phyloP scores from a whole-genome alignment of 2,888 invertebrate genomes.

The Lepidonotus clava region DNA sequence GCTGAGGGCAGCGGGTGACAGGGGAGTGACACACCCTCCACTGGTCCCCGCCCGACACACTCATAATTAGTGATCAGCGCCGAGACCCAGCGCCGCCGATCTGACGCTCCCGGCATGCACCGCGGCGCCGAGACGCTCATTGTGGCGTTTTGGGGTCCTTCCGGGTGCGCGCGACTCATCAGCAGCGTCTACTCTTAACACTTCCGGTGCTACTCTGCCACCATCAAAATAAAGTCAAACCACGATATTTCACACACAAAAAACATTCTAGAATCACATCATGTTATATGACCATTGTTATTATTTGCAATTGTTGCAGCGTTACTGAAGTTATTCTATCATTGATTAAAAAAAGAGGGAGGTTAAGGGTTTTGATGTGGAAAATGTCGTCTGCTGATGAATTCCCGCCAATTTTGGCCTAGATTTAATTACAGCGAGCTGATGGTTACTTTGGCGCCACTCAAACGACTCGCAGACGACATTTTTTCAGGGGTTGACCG shows the following conservation, averaged over 20 bases:
- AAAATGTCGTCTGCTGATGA: constrained; percentile 45
- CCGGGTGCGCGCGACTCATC: constrained; percentile 37
- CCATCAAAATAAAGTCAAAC: no score
- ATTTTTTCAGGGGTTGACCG: constrained; percentile 11
- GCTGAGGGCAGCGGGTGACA: constrained; percentile 19
- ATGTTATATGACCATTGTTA: no score
- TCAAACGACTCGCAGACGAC: constrained; percentile 37
- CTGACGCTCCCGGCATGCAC: constrained; percentile 36
- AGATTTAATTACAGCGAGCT: constrained; percentile 49
- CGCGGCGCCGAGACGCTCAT: constrained; percentile 26
- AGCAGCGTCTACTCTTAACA: constrained; percentile 42
- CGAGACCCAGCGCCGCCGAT: background rate
- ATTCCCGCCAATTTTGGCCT: constrained; percentile 32
- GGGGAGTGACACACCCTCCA: constrained; percentile 4
- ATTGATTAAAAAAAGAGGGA: no score
- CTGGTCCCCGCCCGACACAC: constrained; percentile 22
- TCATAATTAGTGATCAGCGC: constrained; percentile 40
- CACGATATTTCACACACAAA: no score
- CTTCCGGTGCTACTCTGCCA: background rate
- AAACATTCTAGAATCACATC: no score
- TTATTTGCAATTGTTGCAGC: no score
- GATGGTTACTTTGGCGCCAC: constrained; percentile 50
- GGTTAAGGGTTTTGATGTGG: constrained; percentile 33
- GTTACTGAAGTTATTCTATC: no score
- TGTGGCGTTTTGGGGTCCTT: constrained; percentile 24